Base-by-base conservation (phyloP, 2,113 vertebrate species). In the Limanda limanda region DNA sequence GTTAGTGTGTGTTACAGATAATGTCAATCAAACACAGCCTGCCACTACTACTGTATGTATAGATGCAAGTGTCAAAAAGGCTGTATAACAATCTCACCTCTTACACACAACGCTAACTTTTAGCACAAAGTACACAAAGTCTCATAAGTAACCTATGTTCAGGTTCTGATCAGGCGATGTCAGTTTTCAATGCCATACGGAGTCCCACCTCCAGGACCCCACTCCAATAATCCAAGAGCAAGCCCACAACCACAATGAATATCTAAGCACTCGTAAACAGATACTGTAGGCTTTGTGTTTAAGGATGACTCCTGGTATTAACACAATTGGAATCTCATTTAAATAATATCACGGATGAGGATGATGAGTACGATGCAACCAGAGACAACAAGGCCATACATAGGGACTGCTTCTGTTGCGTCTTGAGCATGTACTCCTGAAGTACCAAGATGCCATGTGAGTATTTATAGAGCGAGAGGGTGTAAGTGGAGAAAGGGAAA, bases 401-500 rank as follows among this genome's bases (percentile, higher is more conserved):
- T 1, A 13, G 14, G 25, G 13, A 24, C 35, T 18, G 37, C 51
- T 35, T 5, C 55, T 63, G 65, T 21, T 55, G 42, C 68, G 67
- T 76, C 64, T 59, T n/a, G 23, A 55, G 11, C 23, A 55, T 37
- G 54, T 45, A 42, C 3, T 51, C 9, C 76, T 55, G 20, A 81
- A 55, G 35, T 45, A 61, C 23, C 12, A 47, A 63, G 70, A 75
- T 65, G 58, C 35, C 37, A 65, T 40, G 54, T 60, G 31, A 12
- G 73, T 68, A 40, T 81, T 74, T 56, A 66, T 24, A 64, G 56
- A 31, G 31, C 31, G 31, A 65, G 31, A 65, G 56, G 37, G 70
- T 65, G 68, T 21, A 54, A 62, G 23, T 63, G 25, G 71, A 69
- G 62, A 59, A 27, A 80, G 68, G 47, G 62, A 74, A 65, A 54